A percentile compares a stretch with the other conserved stretches of the same genome.
phyloP scores from a whole-genome alignment of 2,888 invertebrate genomes.

The Aplocera efformata region DNA sequence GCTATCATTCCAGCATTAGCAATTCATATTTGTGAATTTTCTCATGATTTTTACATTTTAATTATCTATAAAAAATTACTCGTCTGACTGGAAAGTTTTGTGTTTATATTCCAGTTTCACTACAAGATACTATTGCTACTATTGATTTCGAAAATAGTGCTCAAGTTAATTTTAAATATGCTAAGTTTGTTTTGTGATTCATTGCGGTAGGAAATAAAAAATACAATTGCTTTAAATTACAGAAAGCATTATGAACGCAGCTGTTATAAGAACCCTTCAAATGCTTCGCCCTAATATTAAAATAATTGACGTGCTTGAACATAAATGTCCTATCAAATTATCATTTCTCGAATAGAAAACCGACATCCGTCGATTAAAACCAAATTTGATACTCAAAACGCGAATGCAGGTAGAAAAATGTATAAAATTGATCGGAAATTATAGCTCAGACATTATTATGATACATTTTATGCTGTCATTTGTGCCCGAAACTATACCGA shows the following conservation, averaged over 20 bases:
- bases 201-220: no score
- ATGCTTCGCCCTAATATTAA: constrained; percentile 39
- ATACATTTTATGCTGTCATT: constrained; percentile 2
- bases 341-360: constrained; percentile 41
- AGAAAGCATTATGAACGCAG: no score
- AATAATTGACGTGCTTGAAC: constrained; percentile 47
- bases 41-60: constrained; percentile 23
- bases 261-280: constrained; percentile 21
- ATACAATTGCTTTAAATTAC: no score
- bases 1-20: constrained; percentile 20
- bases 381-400: constrained; percentile 51
- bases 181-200: no score
- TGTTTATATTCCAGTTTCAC: not conserved
- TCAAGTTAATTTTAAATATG: no score
- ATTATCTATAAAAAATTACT: constrained; percentile 8
- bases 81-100: constrained; percentile 6
- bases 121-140: no score
- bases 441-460: constrained; percentile 8
- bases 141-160: no score
- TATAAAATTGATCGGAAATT: constrained; percentile 36
- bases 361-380: constrained; percentile 66
- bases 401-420: constrained; percentile 37
- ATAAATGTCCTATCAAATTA: constrained; percentile 55
- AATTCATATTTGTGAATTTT: constrained; percentile 23
- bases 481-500: not conserved